Percentiles rank a stretch among this genome's conserved stretches.
phyloP scores from a whole-genome alignment of 2,888 invertebrate species.

The Cynaeus angustus region DNA sequence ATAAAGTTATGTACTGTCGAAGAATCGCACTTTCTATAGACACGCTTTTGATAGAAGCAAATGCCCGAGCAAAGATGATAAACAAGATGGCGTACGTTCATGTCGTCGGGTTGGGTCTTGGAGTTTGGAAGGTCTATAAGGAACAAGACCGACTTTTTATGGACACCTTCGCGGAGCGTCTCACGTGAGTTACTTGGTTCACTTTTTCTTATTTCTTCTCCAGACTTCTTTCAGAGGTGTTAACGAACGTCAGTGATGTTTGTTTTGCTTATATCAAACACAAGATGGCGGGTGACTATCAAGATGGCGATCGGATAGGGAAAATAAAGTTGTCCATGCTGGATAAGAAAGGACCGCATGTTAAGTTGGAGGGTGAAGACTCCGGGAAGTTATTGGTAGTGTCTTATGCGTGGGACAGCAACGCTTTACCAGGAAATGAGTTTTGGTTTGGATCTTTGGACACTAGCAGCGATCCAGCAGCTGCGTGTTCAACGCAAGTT shows the following conservation, averaged over 20 bases:
- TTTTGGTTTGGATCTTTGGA: constrained; percentile 77
- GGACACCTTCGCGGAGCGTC: constrained; percentile 77
- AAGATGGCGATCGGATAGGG: constrained; percentile 67
- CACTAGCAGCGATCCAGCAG: constrained; percentile 77
- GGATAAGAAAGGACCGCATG: constrained; percentile 74
- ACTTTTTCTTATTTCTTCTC: background rate
- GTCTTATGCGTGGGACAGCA: constrained; percentile 79
- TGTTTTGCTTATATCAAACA: constrained; percentile 79
- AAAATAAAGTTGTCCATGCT: constrained; percentile 72
- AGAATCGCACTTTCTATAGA: constrained; percentile 76
- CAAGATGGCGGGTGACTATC: constrained; percentile 70
- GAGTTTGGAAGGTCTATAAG: constrained; percentile 78
- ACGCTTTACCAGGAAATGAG: constrained; percentile 83
- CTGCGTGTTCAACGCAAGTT: constrained; percentile 77
- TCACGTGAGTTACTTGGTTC: constrained; percentile 71
- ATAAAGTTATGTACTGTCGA: constrained; percentile 69
- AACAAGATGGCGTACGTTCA: constrained; percentile 77
- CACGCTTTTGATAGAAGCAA: constrained; percentile 78
- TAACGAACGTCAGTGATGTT: constrained; percentile 76
- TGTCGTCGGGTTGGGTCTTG: constrained; percentile 79
- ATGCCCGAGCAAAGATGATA: constrained; percentile 73
- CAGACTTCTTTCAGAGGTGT: constrained; percentile 57
- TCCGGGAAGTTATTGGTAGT: constrained; percentile 60
- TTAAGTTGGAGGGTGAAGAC: constrained; percentile 71
- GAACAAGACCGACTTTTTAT: constrained; percentile 79